Percentiles rank a stretch among this genome's conserved stretches.
Evolutionary conservation across 2,113 vertebrate genomes (phyloP).

Genomic region (Anolis sagrei): DNA sequence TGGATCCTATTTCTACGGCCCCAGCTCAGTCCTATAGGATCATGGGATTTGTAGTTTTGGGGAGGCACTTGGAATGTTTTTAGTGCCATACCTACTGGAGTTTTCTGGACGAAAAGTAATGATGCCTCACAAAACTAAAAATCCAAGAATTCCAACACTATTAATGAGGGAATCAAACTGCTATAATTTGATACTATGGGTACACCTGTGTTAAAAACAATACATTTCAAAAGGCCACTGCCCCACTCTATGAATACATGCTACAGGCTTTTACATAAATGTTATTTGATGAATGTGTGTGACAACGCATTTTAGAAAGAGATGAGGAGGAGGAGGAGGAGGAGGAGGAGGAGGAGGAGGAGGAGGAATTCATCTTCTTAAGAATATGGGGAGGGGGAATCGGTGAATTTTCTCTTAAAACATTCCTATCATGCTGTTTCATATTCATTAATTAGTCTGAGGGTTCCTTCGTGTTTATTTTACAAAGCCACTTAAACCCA

Average conservation of each 20-base stretch:
- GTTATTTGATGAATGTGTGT: constrained; percentile 36
- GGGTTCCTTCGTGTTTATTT: constrained; percentile 84
- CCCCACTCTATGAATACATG: constrained; percentile 26
- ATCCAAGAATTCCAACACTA: no score
- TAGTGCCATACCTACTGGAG: background rate
- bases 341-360: background rate
- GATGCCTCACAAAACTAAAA: no score
- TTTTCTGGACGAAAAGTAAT: no score
- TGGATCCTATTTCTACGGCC: no score
- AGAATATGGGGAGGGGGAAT: background rate
- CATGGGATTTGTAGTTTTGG: no score
- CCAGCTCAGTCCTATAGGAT: no score
- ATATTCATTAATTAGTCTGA: constrained; percentile 89
- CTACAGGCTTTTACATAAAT: constrained; percentile 30
- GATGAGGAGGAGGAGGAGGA: constrained; percentile 27
- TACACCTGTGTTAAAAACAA: no score
- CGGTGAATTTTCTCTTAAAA: constrained; percentile 61
- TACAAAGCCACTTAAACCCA: constrained; percentile 93
- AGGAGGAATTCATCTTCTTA: background rate
- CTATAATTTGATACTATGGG: no score
- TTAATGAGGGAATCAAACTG: no score
- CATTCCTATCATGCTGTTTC: constrained; percentile 77
- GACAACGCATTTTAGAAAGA: constrained; percentile 16
- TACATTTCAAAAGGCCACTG: no score
- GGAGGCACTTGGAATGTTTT: background rate